Percentiles rank a stretch among this genome's conserved stretches.
Conservation (phyloP, 2,888 invertebrate genomes). For the Parasteatoda lunata region DNA sequence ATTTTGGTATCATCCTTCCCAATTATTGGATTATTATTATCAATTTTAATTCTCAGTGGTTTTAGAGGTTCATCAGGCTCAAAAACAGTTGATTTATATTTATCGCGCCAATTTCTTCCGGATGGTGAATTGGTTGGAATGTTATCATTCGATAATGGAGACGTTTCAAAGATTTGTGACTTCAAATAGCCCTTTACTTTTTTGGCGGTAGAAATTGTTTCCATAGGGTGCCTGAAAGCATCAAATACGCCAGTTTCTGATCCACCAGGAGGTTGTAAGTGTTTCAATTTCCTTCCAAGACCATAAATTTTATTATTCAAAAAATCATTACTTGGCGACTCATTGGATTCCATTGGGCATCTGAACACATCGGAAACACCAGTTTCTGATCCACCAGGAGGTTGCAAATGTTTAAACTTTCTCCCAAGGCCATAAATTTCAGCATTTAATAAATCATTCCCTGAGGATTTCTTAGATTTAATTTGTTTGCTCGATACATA, state of each 20-base stretch:
- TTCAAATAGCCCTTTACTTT: slow-evolving; percentile 31
- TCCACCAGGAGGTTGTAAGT: slow-evolving; percentile 56
- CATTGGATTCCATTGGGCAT: neutral
- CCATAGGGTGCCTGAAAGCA: neutral
- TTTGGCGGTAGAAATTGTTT: too few species aligned
- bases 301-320: slow-evolving; percentile 47
- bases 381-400: slow-evolving; percentile 41
- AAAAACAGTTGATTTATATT: slow-evolving; percentile 27
- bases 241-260: slow-evolving; percentile 40
- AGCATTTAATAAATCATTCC: slow-evolving; percentile 35
- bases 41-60: neutral
- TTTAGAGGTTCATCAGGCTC: slow-evolving; percentile 5
- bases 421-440: slow-evolving; percentile 44
- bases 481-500: too few species aligned
- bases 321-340: slow-evolving; percentile 37
- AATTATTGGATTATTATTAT: slow-evolving; percentile 48
- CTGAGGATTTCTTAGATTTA: slow-evolving; percentile 27
- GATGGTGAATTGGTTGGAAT: slow-evolving; percentile 9
- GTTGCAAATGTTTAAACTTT: slow-evolving; percentile 35
- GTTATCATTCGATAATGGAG: slow-evolving; percentile 34
- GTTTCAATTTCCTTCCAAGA: slow-evolving; percentile 26
- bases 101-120: neutral
- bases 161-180: slow-evolving; percentile 24
- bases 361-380: slow-evolving; percentile 16
- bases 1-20: neutral